phyloP scores from a whole-genome alignment of 2,797 vertebrate genomes.

The Onychomys torridus region DNA sequence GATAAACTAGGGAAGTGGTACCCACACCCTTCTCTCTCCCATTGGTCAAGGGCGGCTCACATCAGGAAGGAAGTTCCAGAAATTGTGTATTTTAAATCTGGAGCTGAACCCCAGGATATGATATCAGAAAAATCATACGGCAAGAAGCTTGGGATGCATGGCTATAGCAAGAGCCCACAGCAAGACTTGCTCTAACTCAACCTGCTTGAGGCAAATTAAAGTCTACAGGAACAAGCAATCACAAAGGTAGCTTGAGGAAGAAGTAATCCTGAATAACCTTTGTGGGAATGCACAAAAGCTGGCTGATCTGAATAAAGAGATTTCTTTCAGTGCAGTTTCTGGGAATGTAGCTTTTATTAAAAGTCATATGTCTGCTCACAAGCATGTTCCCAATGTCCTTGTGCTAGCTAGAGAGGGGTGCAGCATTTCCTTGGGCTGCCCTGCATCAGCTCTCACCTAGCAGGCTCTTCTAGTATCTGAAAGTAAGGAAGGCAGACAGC shows the following conservation, averaged over 20 bases:
- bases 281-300: background rate
- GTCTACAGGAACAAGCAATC: background rate
- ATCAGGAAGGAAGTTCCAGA: background rate
- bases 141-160: background rate
- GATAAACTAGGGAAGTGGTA: background rate
- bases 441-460: background rate
- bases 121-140: background rate
- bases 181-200: background rate
- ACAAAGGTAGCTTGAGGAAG: conserved; percentile 9
- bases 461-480: background rate
- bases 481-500: background rate
- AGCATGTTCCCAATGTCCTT: background rate
- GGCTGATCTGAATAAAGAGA: conserved; percentile 1
- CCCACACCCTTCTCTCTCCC: background rate
- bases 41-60: background rate
- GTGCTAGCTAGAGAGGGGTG: background rate
- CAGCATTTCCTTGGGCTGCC: background rate
- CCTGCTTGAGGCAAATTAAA: conserved; percentile 2
- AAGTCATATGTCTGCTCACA: background rate
- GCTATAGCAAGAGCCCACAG: background rate
- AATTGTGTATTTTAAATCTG: background rate
- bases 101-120: background rate
- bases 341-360: background rate
- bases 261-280: background rate
- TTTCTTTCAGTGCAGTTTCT: conserved; percentile 9